Evolutionary conservation across 2,797 vertebrate species (phyloP).

Genomic region (Setipinna tenuifilis): DNA sequence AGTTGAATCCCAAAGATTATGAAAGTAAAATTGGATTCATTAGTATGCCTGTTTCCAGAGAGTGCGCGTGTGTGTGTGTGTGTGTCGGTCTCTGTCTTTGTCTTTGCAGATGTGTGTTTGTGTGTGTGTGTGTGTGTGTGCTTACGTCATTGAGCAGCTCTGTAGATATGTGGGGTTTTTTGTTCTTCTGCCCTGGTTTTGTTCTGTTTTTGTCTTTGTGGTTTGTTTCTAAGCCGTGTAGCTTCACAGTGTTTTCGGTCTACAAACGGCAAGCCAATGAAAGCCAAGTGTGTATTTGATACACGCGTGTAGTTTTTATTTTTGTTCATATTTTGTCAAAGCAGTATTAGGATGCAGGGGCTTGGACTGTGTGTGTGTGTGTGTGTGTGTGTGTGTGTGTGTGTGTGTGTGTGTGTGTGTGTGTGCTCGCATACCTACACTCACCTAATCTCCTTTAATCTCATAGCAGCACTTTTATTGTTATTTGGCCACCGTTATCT

Average conservation of each 20-base stretch:
- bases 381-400: not conserved
- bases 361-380: not conserved
- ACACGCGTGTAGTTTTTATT: not conserved
- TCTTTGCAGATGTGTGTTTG: too few relatives aligned
- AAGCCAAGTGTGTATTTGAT: not conserved
- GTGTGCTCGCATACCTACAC: not conserved
- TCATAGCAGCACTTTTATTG: too few relatives aligned
- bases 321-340: not conserved
- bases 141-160: not conserved
- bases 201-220: not conserved
- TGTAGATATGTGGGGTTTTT: not conserved
- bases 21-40: constrained; percentile 42
- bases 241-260: not conserved
- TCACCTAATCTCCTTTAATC: not conserved
- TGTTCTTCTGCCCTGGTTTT: not conserved
- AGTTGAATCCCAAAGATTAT: constrained; percentile 27
- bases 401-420: not conserved
- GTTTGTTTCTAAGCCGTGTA: not conserved
- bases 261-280: not conserved
- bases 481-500: too few relatives aligned
- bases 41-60: constrained; percentile 10
- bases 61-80: not conserved
- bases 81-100: too few relatives aligned
- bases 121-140: not conserved
- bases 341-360: too few relatives aligned